A percentile compares a stretch with the other conserved stretches of the same genome.
phyloP scores from a whole-genome alignment of 2,888 invertebrate species.

The Acholoe squamosa region DNA sequence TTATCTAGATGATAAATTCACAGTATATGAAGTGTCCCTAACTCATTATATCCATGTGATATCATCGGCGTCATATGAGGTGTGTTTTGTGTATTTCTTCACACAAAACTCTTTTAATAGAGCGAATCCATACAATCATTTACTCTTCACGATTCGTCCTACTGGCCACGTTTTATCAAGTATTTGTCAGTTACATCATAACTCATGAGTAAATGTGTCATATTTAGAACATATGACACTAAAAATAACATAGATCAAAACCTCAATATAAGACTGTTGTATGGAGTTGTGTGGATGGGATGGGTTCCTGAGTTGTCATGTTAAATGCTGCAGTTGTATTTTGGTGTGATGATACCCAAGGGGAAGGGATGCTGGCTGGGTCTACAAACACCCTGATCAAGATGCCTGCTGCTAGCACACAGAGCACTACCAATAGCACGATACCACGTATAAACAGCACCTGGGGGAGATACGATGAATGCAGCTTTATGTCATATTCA shows the following conservation, averaged over 20 bases:
- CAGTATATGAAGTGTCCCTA: too few species aligned
- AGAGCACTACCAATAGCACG: background rate
- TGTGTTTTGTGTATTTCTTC: too few species aligned
- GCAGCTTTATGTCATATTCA: background rate
- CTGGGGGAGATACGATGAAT: background rate
- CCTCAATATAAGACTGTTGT: background rate
- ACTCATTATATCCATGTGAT: too few species aligned
- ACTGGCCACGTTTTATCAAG: too few species aligned
- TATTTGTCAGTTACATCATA: too few species aligned
- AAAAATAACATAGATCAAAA: background rate
- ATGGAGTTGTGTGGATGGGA: background rate
- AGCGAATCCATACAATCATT: too few species aligned
- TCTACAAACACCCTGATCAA: background rate
- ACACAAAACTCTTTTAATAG: too few species aligned
- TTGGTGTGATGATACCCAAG: background rate
- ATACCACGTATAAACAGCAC: background rate
- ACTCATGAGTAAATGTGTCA: too few species aligned
- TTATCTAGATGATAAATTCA: too few species aligned
- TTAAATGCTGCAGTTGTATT: background rate
- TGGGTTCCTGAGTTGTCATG: background rate
- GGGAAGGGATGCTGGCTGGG: conserved; percentile 41
- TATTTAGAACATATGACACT: too few species aligned
- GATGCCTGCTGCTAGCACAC: background rate
- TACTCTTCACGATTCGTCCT: too few species aligned
- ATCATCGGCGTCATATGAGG: too few species aligned